A percentile compares a stretch with the other conserved stretches of the same genome.
Conservation (phyloP, 1,140 invertebrate species). For the Pogonomyrmex californicus region DNA sequence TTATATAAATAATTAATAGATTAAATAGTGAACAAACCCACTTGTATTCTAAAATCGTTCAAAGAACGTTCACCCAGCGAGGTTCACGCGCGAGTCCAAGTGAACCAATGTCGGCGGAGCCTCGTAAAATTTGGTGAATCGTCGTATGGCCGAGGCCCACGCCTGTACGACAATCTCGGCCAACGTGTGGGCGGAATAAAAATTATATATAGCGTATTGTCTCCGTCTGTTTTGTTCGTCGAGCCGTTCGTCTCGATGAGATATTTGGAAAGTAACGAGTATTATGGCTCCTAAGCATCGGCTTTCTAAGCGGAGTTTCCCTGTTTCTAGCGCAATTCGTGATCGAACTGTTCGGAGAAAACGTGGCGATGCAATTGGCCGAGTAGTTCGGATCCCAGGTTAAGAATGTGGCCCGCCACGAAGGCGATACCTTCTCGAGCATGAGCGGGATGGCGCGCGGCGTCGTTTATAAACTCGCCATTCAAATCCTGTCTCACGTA, state of each 20-base stretch:
- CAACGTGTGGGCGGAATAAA: conserved; percentile 68
- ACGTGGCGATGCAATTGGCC: conserved; percentile 11
- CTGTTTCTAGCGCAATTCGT: background rate
- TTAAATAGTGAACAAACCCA: background rate
- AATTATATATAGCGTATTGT: conserved; percentile 73
- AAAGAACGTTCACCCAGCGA: background rate
- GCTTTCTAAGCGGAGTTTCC: background rate
- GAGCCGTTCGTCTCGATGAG: conserved; percentile 58
- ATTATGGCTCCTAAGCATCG: conserved; percentile 47
- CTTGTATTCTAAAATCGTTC: background rate
- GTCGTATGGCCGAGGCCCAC: conserved; percentile 55
- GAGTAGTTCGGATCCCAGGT: conserved; percentile 47
- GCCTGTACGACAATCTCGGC: conserved; percentile 57
- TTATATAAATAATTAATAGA: background rate
- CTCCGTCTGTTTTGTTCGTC: conserved; percentile 63
- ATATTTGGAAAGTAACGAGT: conserved; percentile 52
- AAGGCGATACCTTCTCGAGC: conserved; percentile 43
- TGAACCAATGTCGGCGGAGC: conserved; percentile 13
- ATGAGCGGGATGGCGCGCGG: conserved; percentile 36
- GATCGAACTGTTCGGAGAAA: background rate
- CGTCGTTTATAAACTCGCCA: conserved; percentile 73
- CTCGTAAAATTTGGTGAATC: conserved; percentile 74
- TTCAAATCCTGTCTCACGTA: conserved; percentile 71
- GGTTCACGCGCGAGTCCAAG: conserved; percentile 27
- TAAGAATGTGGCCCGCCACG: conserved; percentile 32